Conservation (phyloP, 2,888 invertebrate genomes). For the Hyles lineata region DNA sequence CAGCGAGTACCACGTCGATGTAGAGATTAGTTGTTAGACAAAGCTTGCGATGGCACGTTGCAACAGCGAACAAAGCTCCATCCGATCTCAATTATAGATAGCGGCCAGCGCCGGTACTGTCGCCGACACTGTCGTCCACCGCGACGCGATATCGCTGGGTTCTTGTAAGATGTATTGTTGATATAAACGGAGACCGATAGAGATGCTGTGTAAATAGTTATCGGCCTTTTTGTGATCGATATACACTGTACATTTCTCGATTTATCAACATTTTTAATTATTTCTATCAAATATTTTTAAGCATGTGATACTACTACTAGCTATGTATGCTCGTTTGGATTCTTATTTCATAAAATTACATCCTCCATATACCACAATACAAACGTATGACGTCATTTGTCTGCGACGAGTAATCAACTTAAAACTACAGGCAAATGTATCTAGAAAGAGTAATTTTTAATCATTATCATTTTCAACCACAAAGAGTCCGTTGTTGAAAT, state of each 20-base stretch:
- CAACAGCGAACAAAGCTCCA: conserved; percentile 37
- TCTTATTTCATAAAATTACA: too few relatives aligned
- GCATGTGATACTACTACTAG: too few relatives aligned
- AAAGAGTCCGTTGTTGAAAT: too few relatives aligned
- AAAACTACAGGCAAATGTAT: too few relatives aligned
- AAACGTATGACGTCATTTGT: too few relatives aligned
- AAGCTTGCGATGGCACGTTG: conserved; percentile 20
- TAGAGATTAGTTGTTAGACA: conserved; percentile 25
- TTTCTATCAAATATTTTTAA: neutral
- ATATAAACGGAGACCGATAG: neutral
- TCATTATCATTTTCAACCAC: too few relatives aligned
- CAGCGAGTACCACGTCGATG: conserved; percentile 14
- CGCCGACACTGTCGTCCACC: conserved; percentile 35
- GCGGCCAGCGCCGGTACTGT: conserved; percentile 35
- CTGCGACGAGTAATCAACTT: too few relatives aligned
- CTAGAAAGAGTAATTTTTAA: too few relatives aligned
- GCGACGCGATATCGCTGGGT: neutral
- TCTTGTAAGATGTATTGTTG: conserved; percentile 20
- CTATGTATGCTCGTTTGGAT: too few relatives aligned
- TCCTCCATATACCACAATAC: too few relatives aligned
- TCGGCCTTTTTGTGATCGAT: neutral
- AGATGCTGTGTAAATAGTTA: neutral
- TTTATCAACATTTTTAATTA: neutral
- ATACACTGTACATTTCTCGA: neutral
- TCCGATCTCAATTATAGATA: conserved; percentile 71